Evolutionary conservation across 1,140 invertebrate genomes (phyloP), one percentile per base, ranked within the genome.

Genomic region (Octopus bimaculoides): DNA sequence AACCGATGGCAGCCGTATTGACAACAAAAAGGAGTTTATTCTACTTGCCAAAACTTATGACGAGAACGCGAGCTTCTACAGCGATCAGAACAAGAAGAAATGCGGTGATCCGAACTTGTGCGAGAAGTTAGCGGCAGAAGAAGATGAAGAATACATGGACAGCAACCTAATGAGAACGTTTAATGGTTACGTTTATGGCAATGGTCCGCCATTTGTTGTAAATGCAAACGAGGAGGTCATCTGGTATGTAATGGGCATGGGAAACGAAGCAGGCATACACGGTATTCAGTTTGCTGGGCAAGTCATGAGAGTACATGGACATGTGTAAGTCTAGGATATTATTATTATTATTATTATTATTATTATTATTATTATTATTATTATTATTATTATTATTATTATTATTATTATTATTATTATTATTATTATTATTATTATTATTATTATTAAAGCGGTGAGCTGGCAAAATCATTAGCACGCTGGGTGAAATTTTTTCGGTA

Each of bases 171-270:
- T 83, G 77, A 77, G 80, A 17, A 79, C 84, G n/a, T 81, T 88
- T 14, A 88, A 88, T 73, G 87, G 87, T 7, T 86, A 82, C 53
- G 82, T 85, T 77, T 87, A 81, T 52, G 86, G 85, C 12, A 86
- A 88, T 54, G 77, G 85, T 14, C 82, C 85, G 71, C 82, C 81
- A 8, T 83, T 86, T 61, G 53, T 74, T 2, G 82, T 83, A 10
- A 81, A 79, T 55, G 83, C 82, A 10, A 83, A 81, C 14, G 83
- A 85, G 54, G 81, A 26, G 5, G 82, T 87, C 0, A 83, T 77
- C 0, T 86, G 85, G 84, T 84, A 88, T 76, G 76, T 87, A 5
- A 82, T 88, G 55, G 83, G 85, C 0, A 78, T 88, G 5, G 85
- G 85, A 41, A 81, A 77, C 17, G 82, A 84, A 52, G 52, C 78